Evolutionary conservation across 2,888 invertebrate species (phyloP), one percentile per base, ranked within the genome.

Genomic region (Drosophila robusta): DNA sequence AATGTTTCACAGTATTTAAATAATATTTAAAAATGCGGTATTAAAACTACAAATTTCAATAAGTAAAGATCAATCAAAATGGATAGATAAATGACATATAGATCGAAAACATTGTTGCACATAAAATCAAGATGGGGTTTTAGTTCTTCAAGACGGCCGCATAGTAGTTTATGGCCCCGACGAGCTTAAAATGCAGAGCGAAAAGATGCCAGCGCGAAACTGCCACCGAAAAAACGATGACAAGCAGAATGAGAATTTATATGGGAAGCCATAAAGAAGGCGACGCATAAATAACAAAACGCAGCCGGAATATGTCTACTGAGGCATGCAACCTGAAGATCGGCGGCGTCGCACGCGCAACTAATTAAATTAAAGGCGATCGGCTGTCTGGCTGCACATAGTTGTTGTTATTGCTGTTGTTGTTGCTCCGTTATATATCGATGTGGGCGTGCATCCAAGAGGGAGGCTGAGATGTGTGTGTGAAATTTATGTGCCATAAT

Each of bases 331-430:
- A 80, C 81, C 78, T 85, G 80, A 63, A 66, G 72, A 64, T 18
- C 54, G 14, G 8, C 4, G 12, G 18, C 55, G 70, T 70, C 70
- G 74, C 86, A 85, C 84, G 87, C 84, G 80, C 83, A 83, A 67
- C 87, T 90, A 90, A 88, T 90, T 89, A 87, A 90, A 85, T 88
- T 87, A 90, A 85, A 86, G 70, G 66, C 87, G 70, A 78, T 83
- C 87, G 72, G 47, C 65, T 64, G 55, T 54, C 50, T 50, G 50
- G 51, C 29, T 26, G 8, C 54, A 38, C 47, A 64, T 71, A 58
- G 55, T 63, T 69, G 57, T 42, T 49, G 51, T 26, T n/a, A n/a
- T n/a, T n/a, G n/a, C n/a, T n/a, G 55, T 63, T 69, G 57, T 42
- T 29, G 34, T 12, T 34, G 44, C 51, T 34, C 58, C 66, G 65